Conservation (phyloP, 2,888 invertebrate genomes). For the Tetrapedia diversipes region DNA sequence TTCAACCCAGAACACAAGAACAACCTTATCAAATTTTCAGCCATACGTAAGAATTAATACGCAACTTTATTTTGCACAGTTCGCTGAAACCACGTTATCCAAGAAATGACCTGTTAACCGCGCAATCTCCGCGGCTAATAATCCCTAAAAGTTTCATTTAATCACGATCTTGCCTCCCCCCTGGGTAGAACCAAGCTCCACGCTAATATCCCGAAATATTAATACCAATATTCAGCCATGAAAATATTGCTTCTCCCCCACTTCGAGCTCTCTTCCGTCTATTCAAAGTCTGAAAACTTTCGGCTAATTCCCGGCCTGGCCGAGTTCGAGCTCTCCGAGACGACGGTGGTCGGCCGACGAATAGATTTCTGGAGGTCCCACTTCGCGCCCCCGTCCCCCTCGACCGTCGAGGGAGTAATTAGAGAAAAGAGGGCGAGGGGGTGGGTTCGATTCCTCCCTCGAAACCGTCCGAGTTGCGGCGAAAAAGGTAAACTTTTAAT, state of each 20-base stretch:
- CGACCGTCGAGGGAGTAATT: constrained; percentile 56
- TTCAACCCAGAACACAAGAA: too few species aligned
- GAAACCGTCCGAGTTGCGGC: constrained; percentile 1
- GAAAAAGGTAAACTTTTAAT: constrained; percentile 69
- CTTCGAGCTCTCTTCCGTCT: neutral
- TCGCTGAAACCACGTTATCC: neutral
- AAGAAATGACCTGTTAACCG: neutral
- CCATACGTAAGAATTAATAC: too few species aligned
- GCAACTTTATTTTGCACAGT: neutral
- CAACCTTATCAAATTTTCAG: too few species aligned
- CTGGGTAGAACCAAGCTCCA: neutral
- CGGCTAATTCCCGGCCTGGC: neutral
- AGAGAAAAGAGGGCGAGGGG: constrained; percentile 49
- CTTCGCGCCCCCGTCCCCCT: neutral
- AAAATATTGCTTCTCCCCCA: neutral
- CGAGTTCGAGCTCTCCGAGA: constrained; percentile 15
- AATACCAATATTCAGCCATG: constrained; percentile 10
- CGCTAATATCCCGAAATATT: neutral
- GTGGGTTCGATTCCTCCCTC: constrained; percentile 22
- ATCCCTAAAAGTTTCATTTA: neutral
- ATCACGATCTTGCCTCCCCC: neutral
- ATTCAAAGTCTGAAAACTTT: constrained; percentile 13
- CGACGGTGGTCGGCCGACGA: neutral
- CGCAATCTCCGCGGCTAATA: neutral
- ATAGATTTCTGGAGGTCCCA: constrained; percentile 28